A percentile compares a stretch with the other conserved stretches of the same genome.
These are phyloP conservation scores for Cynoglossus semilaevis DNA, from an alignment of 2,113 vertebrate species.

Conservation along the genomic window DNA sequence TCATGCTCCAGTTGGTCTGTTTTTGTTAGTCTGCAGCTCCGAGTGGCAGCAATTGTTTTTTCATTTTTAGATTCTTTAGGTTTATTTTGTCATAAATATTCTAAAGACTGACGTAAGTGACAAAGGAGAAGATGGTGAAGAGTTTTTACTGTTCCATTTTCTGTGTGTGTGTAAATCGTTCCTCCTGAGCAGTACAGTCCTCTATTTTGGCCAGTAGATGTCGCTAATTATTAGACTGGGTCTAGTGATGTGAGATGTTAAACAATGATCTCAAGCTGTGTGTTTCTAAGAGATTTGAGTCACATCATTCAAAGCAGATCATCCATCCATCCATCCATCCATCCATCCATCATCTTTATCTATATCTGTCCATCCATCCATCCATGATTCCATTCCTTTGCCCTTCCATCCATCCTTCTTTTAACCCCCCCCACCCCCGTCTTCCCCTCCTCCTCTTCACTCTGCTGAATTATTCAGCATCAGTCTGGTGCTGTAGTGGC, in stretches of 20 bases:
- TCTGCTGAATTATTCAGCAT: slow-evolving; percentile 71
- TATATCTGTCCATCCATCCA: no score
- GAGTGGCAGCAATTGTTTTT: no score
- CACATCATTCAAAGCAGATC: not conserved
- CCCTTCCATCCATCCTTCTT: slow-evolving; percentile 27
- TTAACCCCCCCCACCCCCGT: slow-evolving; percentile 27
- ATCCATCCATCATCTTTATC: not conserved
- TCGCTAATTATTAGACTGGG: not conserved
- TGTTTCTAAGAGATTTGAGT: no score
- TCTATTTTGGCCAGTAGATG: not conserved
- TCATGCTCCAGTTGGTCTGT: slow-evolving; percentile 10
- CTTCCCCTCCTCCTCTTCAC: slow-evolving; percentile 17
- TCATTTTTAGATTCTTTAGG: no score
- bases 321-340: not conserved
- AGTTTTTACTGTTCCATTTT: no score
- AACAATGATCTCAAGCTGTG: no score
- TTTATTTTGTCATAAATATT: no score
- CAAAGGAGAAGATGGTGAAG: not conserved
- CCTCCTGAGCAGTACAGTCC: not conserved
- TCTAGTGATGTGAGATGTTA: no score
- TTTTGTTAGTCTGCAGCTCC: no score
- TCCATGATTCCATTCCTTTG: slow-evolving; percentile 44
- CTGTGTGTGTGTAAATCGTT: not conserved
- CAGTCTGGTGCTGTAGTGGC: slow-evolving; percentile 18
- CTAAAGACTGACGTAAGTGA: no score